Evolutionary conservation across 1,140 invertebrate species (phyloP).

Genomic region (Atta colombica): DNA sequence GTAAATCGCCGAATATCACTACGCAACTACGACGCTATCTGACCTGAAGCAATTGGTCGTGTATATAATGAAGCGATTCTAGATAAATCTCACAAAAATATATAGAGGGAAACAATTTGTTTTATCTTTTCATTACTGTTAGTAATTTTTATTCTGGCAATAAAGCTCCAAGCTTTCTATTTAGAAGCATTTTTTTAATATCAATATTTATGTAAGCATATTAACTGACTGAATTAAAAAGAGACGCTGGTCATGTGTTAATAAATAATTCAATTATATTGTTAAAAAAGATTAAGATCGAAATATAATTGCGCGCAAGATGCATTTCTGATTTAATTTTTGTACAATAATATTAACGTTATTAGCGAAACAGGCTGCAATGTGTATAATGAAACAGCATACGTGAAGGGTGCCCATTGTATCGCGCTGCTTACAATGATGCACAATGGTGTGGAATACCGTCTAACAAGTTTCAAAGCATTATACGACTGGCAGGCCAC

Average conservation of each 20-base stretch:
- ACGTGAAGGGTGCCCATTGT: conserved; percentile 68
- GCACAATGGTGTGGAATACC: conserved; percentile 67
- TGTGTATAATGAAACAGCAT: conserved; percentile 45
- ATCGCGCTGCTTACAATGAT: conserved; percentile 43
- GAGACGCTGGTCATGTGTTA: background rate
- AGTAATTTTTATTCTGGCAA: background rate
- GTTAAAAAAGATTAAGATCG: background rate
- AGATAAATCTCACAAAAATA: conserved; percentile 48
- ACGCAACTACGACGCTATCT: conserved; percentile 18
- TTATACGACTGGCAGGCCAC: conserved; percentile 69
- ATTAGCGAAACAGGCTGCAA: conserved; percentile 61
- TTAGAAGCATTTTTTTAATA: too few species aligned
- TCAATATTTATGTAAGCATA: background rate
- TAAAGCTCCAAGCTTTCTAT: background rate
- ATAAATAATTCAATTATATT: background rate
- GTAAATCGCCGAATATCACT: too few species aligned
- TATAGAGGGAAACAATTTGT: background rate
- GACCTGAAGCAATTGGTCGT: background rate
- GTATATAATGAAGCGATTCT: conserved; percentile 15
- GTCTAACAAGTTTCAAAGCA: conserved; percentile 69
- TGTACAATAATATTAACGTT: conserved; percentile 65
- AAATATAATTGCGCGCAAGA: background rate
- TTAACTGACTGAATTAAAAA: background rate
- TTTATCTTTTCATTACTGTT: background rate
- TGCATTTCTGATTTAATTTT: conserved; percentile 43